Evolutionary conservation across 2,888 invertebrate genomes (phyloP).

Genomic region (Nematopogon swammerdamellus): DNA sequence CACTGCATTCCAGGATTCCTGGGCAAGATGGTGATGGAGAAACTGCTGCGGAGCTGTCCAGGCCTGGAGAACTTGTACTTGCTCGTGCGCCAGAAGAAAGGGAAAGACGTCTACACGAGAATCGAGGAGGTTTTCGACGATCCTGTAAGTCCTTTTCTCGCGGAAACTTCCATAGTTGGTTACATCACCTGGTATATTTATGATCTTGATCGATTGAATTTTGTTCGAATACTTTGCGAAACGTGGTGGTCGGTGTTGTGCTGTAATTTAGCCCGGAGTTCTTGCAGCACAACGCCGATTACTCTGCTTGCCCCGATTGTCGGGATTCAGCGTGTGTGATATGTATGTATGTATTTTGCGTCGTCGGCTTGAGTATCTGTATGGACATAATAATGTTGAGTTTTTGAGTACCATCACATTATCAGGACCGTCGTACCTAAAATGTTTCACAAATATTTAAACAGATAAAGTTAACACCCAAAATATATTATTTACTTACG

Average conservation of each 20-base stretch:
- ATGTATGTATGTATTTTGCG: too few relatives aligned
- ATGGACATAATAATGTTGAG: background rate
- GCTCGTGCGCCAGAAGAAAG: slow-evolving; percentile 68
- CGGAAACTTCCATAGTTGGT: too few relatives aligned
- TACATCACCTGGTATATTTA: background rate
- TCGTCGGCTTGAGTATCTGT: background rate
- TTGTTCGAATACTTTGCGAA: too few relatives aligned
- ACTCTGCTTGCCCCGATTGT: too few relatives aligned
- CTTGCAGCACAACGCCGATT: too few relatives aligned
- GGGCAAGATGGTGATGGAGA: slow-evolving; percentile 75
- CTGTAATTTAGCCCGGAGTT: too few relatives aligned
- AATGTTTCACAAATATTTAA: too few relatives aligned
- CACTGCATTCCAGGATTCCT: slow-evolving; percentile 52
- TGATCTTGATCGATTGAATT: too few relatives aligned
- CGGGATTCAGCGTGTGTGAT: too few relatives aligned
- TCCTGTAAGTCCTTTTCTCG: slow-evolving; percentile 39
- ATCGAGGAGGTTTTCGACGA: slow-evolving; percentile 67
- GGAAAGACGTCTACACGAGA: slow-evolving; percentile 62
- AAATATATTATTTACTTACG: too few relatives aligned
- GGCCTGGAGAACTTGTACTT: slow-evolving; percentile 62
- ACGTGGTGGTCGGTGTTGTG: too few relatives aligned
- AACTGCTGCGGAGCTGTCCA: slow-evolving; percentile 67
- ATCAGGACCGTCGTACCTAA: background rate
- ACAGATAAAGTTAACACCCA: too few relatives aligned
- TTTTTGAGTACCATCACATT: background rate